phyloP scores from a whole-genome alignment of 2,888 invertebrate species.

The Iselma pallidipennis region DNA sequence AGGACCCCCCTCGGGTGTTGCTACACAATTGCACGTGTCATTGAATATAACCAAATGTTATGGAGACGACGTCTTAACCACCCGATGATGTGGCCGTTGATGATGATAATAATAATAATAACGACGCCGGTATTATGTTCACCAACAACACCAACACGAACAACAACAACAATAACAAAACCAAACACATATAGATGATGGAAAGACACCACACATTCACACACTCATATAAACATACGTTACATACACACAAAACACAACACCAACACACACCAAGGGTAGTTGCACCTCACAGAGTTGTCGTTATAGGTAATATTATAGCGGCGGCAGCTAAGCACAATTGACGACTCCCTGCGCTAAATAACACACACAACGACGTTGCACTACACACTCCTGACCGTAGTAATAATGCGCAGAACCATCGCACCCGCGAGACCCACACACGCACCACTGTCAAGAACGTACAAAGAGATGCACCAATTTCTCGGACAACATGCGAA shows the following conservation, averaged over 20 bases:
- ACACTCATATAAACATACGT: neutral
- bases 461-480: conserved; percentile 40
- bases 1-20: conserved; percentile 10
- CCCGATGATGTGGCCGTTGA: conserved; percentile 43
- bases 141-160: conserved; percentile 53
- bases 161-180: neutral
- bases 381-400: conserved; percentile 55
- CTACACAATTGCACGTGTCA: conserved; percentile 50
- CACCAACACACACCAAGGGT: too few species aligned
- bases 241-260: too few species aligned
- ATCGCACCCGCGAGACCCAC: conserved; percentile 49
- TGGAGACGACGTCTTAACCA: conserved; percentile 51
- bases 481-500: conserved; percentile 37
- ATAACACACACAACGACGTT: conserved; percentile 56
- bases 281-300: conserved; percentile 51
- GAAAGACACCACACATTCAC: too few species aligned
- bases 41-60: conserved; percentile 49
- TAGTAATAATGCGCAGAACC: conserved; percentile 58
- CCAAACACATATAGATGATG: too few species aligned
- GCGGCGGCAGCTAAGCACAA: conserved; percentile 41
- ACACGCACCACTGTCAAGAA: conserved; percentile 47
- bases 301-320: conserved; percentile 37
- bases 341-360: conserved; percentile 59
- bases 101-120: conserved; percentile 42
- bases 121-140: conserved; percentile 51